Base-by-base conservation (phyloP, 2,797 vertebrate species). In the Halcyon badia region DNA sequence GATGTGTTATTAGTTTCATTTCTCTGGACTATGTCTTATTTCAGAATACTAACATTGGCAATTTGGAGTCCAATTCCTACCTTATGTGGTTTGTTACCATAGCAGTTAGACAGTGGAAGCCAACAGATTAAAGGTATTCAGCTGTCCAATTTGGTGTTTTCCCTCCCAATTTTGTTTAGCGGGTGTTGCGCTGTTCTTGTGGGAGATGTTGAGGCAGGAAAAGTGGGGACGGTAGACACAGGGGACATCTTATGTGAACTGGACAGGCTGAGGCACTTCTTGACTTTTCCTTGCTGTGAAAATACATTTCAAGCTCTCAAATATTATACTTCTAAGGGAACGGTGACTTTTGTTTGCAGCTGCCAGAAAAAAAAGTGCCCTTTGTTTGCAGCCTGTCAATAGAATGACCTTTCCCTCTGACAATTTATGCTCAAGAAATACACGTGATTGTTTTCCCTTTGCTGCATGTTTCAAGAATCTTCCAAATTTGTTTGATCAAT, bases 401-500 rank as follows among this genome's bases (percentile, higher is more conserved):
- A 93, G 78, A 94, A 87, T 66, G 89, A 95, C 83, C 94, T 97
- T 90, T 95, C 52, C 37, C 28, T 90, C 61, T 95, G 92, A 72
- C 89, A 97, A 46, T 83, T 94, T 86, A 82, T 81, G 72, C 83
- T 90, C 61, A 61, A 94, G 83, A 92, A 96, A 94, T 76, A 61
- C 93, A 92, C 4, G 39, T 91, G 93, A 79, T 49, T 91, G 33
- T 89, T 85, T 96, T 96, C 51, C 37, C 58, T 90, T 95, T 78
- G 60, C 73, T 72, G 62, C 2, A 19, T 39, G 66, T 68, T 96
- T 95, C 89, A 94, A 84, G 62, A 94, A 70, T 91, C 86, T 88
- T 95, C 87, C 88, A 95, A 90, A 94, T 93, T 89, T 91, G 62
- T 93, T 97, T 97, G 90, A 94, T 93, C 95, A 95, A 57, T 86